Conservation (phyloP, 2,797 vertebrate genomes). For the Leptoclinus maculatus region DNA sequence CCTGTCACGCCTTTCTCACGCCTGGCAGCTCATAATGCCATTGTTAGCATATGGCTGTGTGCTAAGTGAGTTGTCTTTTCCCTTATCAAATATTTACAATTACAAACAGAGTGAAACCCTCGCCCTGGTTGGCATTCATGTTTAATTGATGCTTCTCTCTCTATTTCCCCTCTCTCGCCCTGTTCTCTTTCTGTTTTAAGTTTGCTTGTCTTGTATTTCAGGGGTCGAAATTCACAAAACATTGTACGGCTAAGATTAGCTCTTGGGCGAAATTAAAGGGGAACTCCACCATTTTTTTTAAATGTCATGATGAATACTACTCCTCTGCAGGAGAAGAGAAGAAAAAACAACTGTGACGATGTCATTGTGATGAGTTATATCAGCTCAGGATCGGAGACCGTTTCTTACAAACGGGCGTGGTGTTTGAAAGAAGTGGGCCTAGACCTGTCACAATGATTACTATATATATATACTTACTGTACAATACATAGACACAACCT, state of each 20-base stretch:
- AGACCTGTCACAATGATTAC: too few relatives aligned
- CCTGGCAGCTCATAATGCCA: slow-evolving; percentile 62
- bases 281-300: not conserved
- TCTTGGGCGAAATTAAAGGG: not conserved
- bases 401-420: not conserved
- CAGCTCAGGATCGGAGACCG: not conserved
- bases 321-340: not conserved
- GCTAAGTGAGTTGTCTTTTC: slow-evolving; percentile 77
- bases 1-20: slow-evolving; percentile 50
- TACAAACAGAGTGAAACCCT: slow-evolving; percentile 84
- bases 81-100: slow-evolving; percentile 85
- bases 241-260: not conserved
- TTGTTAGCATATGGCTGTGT: slow-evolving; percentile 81
- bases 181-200: slow-evolving; percentile 32
- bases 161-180: slow-evolving; percentile 8
- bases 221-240: not conserved
- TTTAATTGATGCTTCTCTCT: slow-evolving; percentile 72
- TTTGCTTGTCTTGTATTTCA: slow-evolving; percentile 22
- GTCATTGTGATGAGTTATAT: not conserved
- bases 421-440: not conserved
- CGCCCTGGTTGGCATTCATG: slow-evolving; percentile 76
- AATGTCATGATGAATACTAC: not conserved
- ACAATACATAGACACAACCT: too few relatives aligned
- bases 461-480: too few relatives aligned
- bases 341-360: too few relatives aligned